Percentiles rank a stretch among this genome's conserved stretches.
phyloP scores from a whole-genome alignment of 2,113 vertebrate species.

The Podiceps cristatus region DNA sequence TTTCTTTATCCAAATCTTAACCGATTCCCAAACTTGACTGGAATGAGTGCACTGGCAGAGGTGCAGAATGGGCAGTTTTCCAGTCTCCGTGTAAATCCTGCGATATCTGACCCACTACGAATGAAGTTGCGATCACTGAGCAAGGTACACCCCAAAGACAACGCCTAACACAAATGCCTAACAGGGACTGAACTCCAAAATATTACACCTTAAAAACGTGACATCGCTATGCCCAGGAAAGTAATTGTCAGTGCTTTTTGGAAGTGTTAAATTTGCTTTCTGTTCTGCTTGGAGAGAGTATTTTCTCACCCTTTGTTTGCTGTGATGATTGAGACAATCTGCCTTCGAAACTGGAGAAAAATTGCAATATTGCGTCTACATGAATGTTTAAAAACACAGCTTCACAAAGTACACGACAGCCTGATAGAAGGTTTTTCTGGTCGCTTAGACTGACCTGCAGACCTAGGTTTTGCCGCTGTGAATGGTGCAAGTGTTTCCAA shows the following conservation, averaged over 20 bases:
- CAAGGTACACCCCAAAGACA: neutral
- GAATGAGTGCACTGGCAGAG: neutral
- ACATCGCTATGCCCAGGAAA: accelerated
- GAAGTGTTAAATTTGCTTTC: neutral
- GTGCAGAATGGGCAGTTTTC: neutral
- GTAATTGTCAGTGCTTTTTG: neutral
- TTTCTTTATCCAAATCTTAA: neutral
- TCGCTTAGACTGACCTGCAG: neutral
- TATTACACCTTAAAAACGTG: neutral
- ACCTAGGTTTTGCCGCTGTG: neutral
- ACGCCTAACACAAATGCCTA: accelerated
- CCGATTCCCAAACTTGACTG: neutral
- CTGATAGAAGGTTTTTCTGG: neutral
- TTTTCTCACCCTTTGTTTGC: neutral
- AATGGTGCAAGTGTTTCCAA: accelerated
- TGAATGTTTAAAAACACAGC: accelerated
- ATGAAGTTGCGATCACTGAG: neutral
- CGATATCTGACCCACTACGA: accelerated
- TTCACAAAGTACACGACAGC: neutral
- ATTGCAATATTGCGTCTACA: neutral
- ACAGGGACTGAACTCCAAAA: neutral
- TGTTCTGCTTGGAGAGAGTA: neutral
- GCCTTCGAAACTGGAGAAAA: neutral
- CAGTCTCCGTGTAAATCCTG: neutral
- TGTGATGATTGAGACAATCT: neutral